Conservation (phyloP, 2,797 vertebrate species). For the Lithobates sylvaticus region DNA sequence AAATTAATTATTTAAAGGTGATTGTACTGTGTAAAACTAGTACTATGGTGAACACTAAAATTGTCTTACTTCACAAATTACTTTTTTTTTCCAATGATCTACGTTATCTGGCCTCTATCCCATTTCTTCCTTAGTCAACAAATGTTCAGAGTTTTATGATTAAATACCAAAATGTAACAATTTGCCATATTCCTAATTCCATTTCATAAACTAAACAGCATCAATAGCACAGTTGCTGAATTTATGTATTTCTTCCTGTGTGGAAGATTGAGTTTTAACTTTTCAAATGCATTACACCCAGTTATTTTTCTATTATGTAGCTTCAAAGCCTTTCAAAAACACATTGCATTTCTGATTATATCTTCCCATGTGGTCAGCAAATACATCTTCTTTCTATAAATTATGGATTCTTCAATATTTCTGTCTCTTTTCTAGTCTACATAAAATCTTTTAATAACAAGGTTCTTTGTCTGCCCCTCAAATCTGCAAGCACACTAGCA, state of each 20-base stretch:
- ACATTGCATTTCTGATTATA: slow-evolving; percentile 49
- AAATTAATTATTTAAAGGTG: too few relatives aligned
- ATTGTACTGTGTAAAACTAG: too few relatives aligned
- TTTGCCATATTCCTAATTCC: background rate
- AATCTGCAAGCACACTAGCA: slow-evolving; percentile 45
- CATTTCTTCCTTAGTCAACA: background rate
- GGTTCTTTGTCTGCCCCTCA: slow-evolving; percentile 54
- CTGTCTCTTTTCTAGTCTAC: slow-evolving; percentile 43
- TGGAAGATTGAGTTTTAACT: slow-evolving; percentile 32
- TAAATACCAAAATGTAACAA: background rate
- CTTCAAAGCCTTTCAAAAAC: slow-evolving; percentile 35
- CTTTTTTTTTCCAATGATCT: background rate
- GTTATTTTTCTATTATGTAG: slow-evolving; percentile 50
- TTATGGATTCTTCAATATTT: slow-evolving; percentile 54
- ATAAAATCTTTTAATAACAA: slow-evolving; percentile 50
- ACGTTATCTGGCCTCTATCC: background rate
- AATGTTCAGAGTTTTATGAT: slow-evolving; percentile 8
- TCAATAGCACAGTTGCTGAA: background rate
- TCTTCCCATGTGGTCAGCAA: slow-evolving; percentile 54
- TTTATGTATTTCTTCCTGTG: slow-evolving; percentile 39
- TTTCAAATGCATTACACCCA: slow-evolving; percentile 39
- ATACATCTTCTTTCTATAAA: slow-evolving; percentile 53
- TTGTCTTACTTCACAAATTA: background rate
- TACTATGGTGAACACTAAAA: background rate
- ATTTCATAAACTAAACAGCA: background rate